Evolutionary conservation across 2,888 invertebrate species (phyloP), one percentile per base, ranked within the genome.

Genomic region (Drosophila stalkeri): DNA sequence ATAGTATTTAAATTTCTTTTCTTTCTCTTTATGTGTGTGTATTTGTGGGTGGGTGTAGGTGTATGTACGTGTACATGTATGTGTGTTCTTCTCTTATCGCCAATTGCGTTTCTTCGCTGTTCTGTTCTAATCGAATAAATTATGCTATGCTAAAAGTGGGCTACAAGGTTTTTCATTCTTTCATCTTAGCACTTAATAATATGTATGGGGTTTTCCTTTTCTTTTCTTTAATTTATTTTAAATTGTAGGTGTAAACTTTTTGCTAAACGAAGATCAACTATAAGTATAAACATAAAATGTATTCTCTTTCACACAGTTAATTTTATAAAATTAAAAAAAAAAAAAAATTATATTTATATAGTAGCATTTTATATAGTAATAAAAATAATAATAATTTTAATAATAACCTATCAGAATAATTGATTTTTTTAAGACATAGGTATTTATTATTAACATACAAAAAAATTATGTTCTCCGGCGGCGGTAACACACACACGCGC

Each of bases 231-330:
- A 63, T 64, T 59, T 73, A 64, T 64, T 64, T 64, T 71, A 44
- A 71, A 59, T 76, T 71, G 64, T 82, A 71, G 68, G 64, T 73
- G 71, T 78, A 67, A 70, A 67, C 43, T 71, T 82, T 82, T 86
- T 81, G 84, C 84, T 88, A 88, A 85, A 85, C 83, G 72, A 86
- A 87, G 75, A 81, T 88, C 79, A 80, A 86, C 88, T 84, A 88
- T 77, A 79, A 61, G 60, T 86, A 66, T 64, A 79, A 76, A 86
- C 83, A 82, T 82, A 78, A 65, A 77, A 57, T 54, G 56, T 63
- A 44, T 46, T 44, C 41, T 44, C 31, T 64, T 60, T 62, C 57
- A 54, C 63, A 56, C 61, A 47, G 37, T 51, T 44, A 62, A 60
- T 46, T 62, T 72, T 78, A 79, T 54, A 75, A 41, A 57, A 27